Evolutionary conservation across 2,797 vertebrate genomes (phyloP).

Genomic region (Tangara arthus): DNA sequence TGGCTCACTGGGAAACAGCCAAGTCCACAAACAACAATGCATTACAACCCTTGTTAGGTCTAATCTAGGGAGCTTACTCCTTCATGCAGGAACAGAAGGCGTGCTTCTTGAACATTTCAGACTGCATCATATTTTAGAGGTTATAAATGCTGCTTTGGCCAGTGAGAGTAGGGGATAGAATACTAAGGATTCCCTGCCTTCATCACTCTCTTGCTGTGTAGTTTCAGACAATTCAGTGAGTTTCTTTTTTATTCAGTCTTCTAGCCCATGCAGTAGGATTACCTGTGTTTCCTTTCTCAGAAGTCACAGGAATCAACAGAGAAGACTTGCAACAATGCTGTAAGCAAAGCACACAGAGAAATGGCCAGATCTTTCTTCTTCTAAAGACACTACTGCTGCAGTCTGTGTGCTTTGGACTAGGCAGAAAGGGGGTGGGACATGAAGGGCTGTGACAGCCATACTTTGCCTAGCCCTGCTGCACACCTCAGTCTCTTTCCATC

Average conservation of each 20-base stretch:
- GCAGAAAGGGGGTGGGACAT: background rate
- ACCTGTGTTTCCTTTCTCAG: background rate
- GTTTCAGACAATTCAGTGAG: background rate
- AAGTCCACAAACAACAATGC: background rate
- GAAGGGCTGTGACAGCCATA: background rate
- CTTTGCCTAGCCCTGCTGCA: rapidly evolving
- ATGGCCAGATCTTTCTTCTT: background rate
- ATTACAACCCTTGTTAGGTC: background rate
- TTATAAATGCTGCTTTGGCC: background rate
- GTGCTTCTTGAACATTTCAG: background rate
- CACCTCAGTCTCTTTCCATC: background rate
- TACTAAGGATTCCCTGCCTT: background rate
- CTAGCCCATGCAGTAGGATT: background rate
- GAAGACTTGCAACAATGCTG: background rate
- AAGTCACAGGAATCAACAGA: background rate
- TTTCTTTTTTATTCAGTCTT: background rate
- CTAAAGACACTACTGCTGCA: background rate
- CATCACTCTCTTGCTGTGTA: background rate
- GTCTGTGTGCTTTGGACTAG: background rate
- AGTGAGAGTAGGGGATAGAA: background rate
- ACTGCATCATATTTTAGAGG: background rate
- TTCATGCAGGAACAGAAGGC: background rate
- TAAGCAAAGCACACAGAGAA: background rate
- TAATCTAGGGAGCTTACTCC: background rate
- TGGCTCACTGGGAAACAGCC: background rate